Evolutionary conservation across 2,113 vertebrate genomes (phyloP), one percentile per base, ranked within the genome.

Genomic region (Murina feae): DNA sequence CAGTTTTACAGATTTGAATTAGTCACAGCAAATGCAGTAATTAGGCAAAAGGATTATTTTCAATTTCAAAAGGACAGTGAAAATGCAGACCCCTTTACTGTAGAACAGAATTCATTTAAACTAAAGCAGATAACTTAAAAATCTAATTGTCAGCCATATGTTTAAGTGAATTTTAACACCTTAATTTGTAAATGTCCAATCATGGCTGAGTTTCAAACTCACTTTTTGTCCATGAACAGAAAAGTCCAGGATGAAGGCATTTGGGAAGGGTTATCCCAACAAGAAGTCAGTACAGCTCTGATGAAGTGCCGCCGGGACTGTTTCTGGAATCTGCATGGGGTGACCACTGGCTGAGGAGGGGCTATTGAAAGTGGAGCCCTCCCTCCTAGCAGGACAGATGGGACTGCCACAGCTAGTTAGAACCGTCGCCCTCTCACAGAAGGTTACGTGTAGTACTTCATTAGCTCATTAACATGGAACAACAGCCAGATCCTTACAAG

Each of bases 11-110:
- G 42, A 93, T 55, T 55, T 86, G 58, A 75, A 86, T 91, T 84
- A 94, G 83, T 94, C 90, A 76, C 49, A 95, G 84, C 44, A 86
- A 96, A 91, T 69, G 44, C 35, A 95, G 32, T 63, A 89, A 82
- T 74, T 84, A 94, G 42, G 42, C 32, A 91, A 92, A 82, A 32
- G 20, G 44, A 78, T 87, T 80, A 86, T 72, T 97, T 91, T 89
- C 47, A 86, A 35, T 86, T 91, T 87, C 65, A 87, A 94, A 92
- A 81, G 42, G 32, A 74, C 72, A 93, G 49, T 74, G 51, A 87
- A 82, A 84, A 95, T 44, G 51, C 11, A 87, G 78, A 71, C 18
- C 14, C 49, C 23, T 76, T 72, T 90, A 87, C 79, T 90, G 63
- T 2, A 80, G 39, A 89, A 60, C 16, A 20, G 30, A 69, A 86